Evolutionary conservation across 1,140 invertebrate species (phyloP), one percentile per base, ranked within the genome.

Genomic region (Formica exsecta): DNA sequence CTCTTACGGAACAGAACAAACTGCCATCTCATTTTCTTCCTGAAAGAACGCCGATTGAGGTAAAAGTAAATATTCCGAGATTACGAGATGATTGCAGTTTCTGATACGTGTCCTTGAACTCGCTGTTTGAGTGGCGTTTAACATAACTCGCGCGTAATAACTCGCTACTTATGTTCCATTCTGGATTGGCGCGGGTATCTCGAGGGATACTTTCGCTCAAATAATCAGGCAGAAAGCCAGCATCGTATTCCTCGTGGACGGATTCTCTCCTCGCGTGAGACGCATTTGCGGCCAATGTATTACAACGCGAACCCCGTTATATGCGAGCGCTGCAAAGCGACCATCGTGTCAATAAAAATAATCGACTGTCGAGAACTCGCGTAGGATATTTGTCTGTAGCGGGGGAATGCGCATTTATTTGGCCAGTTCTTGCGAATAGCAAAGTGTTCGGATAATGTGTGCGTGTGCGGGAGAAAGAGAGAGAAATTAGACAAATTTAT

Each of bases 171-270:
- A 29, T 13, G 16, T 9, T 25, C 66, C 36, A 38, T 51, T 81
- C 71, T 71, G 25, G 16, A 59, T 44, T 36, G 51, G 38, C 64
- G 19, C 77, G 64, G 32, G 25, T 16, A 48, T 83, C 79, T 62
- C 79, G 68, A 5, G 54, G 68, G 38, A 83, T 48, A 57, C 38
- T 62, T 32, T 44, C 25, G 13, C 13, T 48, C 54, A 22, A 62
- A 83, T 83, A 83, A 83, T 83, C 68, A 44, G 38, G 79, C 74
- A 74, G 79, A 74, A 83, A 83, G 68, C 79, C 68, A n/a, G n/a
- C 62, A 22, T 19, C 32, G 44, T 57, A 57, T 61, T 48, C 79
- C 79, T 54, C 68, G 38, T 22, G 51, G 79, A 62, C 36, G 44
- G 36, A 25, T 41, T 41, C 41, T 16, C 29, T 41, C 9, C 51